phyloP scores from a whole-genome alignment of 2,113 vertebrate species.

The Lipotes vexillifer region DNA sequence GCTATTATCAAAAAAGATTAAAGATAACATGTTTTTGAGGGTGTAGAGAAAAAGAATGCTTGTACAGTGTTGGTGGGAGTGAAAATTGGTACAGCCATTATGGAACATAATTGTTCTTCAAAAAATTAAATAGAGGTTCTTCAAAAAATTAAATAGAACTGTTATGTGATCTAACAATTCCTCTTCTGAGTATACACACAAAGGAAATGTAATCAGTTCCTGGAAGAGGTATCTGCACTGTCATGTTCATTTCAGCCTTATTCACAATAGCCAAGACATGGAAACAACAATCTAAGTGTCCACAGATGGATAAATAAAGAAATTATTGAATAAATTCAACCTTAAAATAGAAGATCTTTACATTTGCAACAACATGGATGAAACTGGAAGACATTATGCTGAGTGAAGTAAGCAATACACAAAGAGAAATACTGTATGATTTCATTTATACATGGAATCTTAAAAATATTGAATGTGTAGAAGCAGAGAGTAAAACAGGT shows the following conservation, averaged over 20 bases:
- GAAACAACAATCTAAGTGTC: not conserved
- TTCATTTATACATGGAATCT: not conserved
- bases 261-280: not conserved
- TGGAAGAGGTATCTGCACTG: not conserved
- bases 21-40: no score
- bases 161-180: not conserved
- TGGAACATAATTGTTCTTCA: not conserved
- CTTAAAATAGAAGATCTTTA: not conserved
- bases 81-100: not conserved
- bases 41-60: not conserved
- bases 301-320: not conserved
- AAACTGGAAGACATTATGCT: not conserved
- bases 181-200: not conserved
- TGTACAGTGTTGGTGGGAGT: not conserved
- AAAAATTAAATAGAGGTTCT: not conserved
- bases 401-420: not conserved
- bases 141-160: not conserved
- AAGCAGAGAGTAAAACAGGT: not conserved
- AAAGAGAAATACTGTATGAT: not conserved
- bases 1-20: no score
- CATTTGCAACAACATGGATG: not conserved
- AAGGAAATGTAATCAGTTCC: not conserved
- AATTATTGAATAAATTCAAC: not conserved
- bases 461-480: not conserved
- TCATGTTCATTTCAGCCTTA: not conserved